Evolutionary conservation across 2,888 invertebrate species (phyloP), one percentile per base, ranked within the genome.

Genomic region (Pterostichus madidus): DNA sequence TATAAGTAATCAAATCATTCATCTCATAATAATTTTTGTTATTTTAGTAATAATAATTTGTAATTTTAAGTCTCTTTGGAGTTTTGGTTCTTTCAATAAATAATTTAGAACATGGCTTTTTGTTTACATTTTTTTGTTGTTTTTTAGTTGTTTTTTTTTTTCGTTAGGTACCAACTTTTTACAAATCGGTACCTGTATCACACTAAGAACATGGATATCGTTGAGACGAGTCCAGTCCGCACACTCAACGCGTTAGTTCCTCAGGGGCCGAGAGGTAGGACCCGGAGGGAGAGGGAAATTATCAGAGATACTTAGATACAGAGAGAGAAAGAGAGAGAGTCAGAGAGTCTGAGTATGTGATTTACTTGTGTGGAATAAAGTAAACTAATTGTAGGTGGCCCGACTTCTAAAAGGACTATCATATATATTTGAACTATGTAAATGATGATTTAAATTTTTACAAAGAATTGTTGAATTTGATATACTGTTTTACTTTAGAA

Each of bases 81-180:
- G 87, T 88, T 87, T 88, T 90, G 89, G 89, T 90, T 89, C 89
- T 90, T 87, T 88, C 85, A 85, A 85, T 85, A 85, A 84, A 85
- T 88, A 89, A 89, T 90, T 90, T 90, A 90, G 90, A 90, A 90
- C 90, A 89, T 90, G 87, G 88, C 89, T 89, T 88, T 88, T 88
- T 89, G 85, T 85, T 88, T 87, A 86, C 84, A 85, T 87, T 83
- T 83, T 83, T 83, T 56, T 64, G 71, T 71, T 56, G 39, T 75
- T 71, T 61, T 75, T 59, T 6, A 56, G 68, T 56, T 77, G n/a
- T 32, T 52, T 32, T 44, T 56, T 59, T 44, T 83, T 77, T 83
- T 75, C 83, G 76, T 39, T 80, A 61, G 79, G 71, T 61, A 78
- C 75, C 49, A 83, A 83, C 84, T 78, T 82, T 32, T 64, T 64